Evolutionary conservation across 37 sponge, comb jelly and placozoan genomes (phyloP), one percentile per base, ranked within the genome.

Genomic region (Corticium candelabrum): DNA sequence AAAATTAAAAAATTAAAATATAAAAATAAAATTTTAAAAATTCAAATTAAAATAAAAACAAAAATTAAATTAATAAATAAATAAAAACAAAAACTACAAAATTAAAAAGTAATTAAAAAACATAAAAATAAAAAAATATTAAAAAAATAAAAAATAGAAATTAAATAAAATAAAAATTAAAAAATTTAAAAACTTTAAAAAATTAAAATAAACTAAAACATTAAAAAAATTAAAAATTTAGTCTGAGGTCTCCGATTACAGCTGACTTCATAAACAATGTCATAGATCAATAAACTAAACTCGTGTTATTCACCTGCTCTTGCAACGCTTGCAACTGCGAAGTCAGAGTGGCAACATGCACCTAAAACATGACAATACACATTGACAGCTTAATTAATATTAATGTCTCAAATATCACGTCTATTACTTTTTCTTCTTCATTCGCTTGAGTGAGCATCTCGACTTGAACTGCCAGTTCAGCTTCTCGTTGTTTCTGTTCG

Each of bases 261-360:
- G n/a, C n/a, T n/a, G n/a, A n/a, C n/a, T n/a, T n/a, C n/a, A n/a
- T n/a, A n/a, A n/a, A n/a, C n/a, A n/a, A n/a, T n/a, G n/a, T n/a
- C n/a, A n/a, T n/a, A n/a, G n/a, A n/a, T n/a, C n/a, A n/a, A n/a
- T n/a, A n/a, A n/a, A n/a, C n/a, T n/a, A n/a, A n/a, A n/a, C n/a
- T n/a, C n/a, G n/a, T n/a, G n/a, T n/a, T n/a, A 34, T 40, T 40
- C 68, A 86, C 87, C 79, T 85, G 82, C 62, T 85, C 77, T 77
- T 85, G 76, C 37, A 78, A 41, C 3, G 82, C 68, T 67, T 72
- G 75, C 3, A 82, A 37, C 35, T 41, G 74, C 1, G 83, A 82
- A 39, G 79, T 82, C 37, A 82, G 38, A 27, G 11, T 50, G 21
- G 62, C 62, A 27, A 21, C 21, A 11, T 50, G 15, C 62, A 50